Conservation (phyloP, 1,140 invertebrate genomes). For the Drosophila santomea region DNA sequence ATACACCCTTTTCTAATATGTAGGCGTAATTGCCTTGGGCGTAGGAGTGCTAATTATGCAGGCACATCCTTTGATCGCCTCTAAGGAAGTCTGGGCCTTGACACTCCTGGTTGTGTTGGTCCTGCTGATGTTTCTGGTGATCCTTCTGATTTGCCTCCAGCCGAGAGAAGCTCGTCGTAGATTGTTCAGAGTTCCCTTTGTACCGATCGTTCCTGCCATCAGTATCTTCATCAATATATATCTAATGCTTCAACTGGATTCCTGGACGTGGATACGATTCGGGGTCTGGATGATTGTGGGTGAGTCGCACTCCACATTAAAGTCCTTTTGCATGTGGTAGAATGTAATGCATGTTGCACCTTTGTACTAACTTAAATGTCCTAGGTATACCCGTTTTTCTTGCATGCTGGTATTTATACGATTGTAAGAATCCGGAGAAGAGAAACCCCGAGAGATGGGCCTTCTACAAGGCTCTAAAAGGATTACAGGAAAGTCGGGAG, state of each 20-base stretch:
- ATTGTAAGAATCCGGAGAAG: constrained; percentile 61
- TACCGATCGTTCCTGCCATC: constrained; percentile 89
- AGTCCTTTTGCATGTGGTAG: constrained; percentile 56
- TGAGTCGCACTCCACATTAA: constrained; percentile 66
- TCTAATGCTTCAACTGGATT: constrained; percentile 89
- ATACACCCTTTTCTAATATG: neutral
- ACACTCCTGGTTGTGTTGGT: constrained; percentile 55
- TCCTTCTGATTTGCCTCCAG: constrained; percentile 71
- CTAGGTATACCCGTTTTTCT: constrained; percentile 78
- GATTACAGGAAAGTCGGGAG: constrained; percentile 3
- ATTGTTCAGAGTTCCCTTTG: constrained; percentile 88
- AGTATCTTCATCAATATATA: constrained; percentile 91
- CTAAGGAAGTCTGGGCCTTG: constrained; percentile 62
- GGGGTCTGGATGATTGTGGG: constrained; percentile 89
- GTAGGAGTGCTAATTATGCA: constrained; percentile 76
- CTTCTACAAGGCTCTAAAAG: constrained; percentile 48
- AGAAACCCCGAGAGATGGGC: constrained; percentile 62
- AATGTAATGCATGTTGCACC: constrained; percentile 56
- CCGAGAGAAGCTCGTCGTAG: constrained; percentile 59
- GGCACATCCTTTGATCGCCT: constrained; percentile 52
- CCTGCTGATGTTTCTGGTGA: constrained; percentile 51
- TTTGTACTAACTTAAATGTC: constrained; percentile 35
- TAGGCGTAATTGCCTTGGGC: constrained; percentile 65
- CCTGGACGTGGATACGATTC: constrained; percentile 90
- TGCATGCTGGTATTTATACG: constrained; percentile 80